Evolutionary conservation across 1,140 invertebrate genomes (phyloP).

Genomic region (Panagrolaimus sp.): DNA sequence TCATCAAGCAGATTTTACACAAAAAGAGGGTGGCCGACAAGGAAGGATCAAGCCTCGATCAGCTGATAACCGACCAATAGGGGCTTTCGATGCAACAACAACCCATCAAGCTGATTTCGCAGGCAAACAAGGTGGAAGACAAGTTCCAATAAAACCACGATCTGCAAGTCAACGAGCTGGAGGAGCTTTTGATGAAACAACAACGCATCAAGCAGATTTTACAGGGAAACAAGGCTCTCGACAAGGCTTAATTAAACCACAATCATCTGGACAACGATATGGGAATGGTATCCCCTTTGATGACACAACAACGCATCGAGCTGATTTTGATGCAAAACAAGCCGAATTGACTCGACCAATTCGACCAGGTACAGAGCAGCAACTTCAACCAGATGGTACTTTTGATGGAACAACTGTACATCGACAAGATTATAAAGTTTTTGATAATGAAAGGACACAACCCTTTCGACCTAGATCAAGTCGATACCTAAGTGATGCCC

Average conservation of each 20-base stretch:
- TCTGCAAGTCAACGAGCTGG: neutral
- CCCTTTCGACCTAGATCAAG: neutral
- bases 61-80: neutral
- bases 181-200: neutral
- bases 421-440: neutral
- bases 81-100: neutral
- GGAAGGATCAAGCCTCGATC: neutral
- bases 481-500: neutral
- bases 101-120: conserved; percentile 2
- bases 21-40: neutral
- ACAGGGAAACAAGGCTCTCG: neutral
- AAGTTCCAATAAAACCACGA: neutral
- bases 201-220: conserved; percentile 4
- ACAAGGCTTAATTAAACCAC: neutral
- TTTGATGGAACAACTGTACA: neutral
- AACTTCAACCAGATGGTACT: neutral
- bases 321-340: neutral
- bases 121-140: too few species aligned
- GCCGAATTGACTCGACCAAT: neutral
- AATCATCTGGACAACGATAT: neutral
- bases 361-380: neutral
- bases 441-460: neutral
- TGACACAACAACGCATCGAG: neutral
- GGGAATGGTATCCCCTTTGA: neutral
- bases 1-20: neutral